Base-by-base conservation (phyloP, 1,140 invertebrate species). In the Venustaconcha ellipsiformis region DNA sequence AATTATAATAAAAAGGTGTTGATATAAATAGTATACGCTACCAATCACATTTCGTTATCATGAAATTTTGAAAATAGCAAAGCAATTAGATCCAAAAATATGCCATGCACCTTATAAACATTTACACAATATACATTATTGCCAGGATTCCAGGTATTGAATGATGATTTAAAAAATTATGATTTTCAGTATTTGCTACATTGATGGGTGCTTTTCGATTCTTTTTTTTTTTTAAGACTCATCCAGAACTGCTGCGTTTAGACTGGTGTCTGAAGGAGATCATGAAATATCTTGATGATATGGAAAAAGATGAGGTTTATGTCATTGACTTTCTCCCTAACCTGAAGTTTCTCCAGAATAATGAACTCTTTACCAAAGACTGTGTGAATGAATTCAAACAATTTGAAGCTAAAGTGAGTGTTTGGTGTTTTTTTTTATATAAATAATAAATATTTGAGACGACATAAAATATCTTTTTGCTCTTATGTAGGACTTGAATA, bases 251-350 rank as follows among this genome's bases (percentile, higher is more conserved):
- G 26, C n/a, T 77, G n/a, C 14, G 70, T 30, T 48, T 77, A 15
- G 75, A 77, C 48, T 48, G 62, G 8, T 69, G 71, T 15, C 56
- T 77, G 30, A 56, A 66, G 56, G 72, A 72, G 75, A 60, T 77
- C 2, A 48, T n/a, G 14, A 58, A 60, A 56, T 17, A 37, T 0
- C 17, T 77, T 3, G 2, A n/a, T 11, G 62, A 72, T 5, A 37
- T 30, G 15, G 23, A 59, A 12, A 64, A 66, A 37, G 23, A 26
- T 5, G 55, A 66, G 17, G 60, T 72, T 48, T 71, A 57, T n/a
- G 58, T 77, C 13, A 59, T 77, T 60, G 75, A 77, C 57, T 57
- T 77, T 0, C 71, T 77, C 70, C 75, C 75, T 18, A 77, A 77
- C 70, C 58, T 77, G 1, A 77, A 71, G 63, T 77, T 69, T 69